Percentiles rank a stretch among this genome's conserved stretches.
Conservation (phyloP, 2,888 invertebrate species). For the Drosophila eohydei region DNA sequence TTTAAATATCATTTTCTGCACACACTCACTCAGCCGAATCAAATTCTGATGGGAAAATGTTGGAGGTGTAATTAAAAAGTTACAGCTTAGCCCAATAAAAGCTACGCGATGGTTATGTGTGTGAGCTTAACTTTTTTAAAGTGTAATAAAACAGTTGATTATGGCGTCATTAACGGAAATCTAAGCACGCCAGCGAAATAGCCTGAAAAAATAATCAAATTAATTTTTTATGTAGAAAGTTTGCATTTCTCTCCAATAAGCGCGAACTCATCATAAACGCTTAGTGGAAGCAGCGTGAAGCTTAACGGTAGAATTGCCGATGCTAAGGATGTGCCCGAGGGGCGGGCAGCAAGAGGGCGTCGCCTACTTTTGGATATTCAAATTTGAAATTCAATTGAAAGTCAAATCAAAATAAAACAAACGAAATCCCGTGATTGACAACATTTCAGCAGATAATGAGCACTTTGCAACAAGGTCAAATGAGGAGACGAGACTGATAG, state of each 20-base stretch:
- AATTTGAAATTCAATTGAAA: conserved; percentile 78
- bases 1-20: conserved; percentile 40
- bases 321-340: neutral
- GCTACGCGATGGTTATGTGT: conserved; percentile 34
- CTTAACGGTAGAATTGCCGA: conserved; percentile 43
- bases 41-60: conserved; percentile 25
- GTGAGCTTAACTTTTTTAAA: conserved; percentile 67
- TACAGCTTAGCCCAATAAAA: conserved; percentile 54
- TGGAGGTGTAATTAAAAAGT: conserved; percentile 70
- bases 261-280: conserved; percentile 69
- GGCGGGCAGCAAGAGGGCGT: conserved; percentile 21
- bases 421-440: conserved; percentile 78
- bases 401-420: conserved; percentile 74
- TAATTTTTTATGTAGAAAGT: conserved; percentile 78
- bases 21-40: conserved; percentile 8
- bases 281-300: conserved; percentile 34
- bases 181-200: conserved; percentile 45
- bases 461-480: conserved; percentile 47
- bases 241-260: conserved; percentile 71
- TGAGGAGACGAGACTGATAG: conserved; percentile 3
- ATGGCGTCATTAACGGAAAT: conserved; percentile 75
- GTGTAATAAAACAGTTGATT: conserved; percentile 79
- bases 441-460: conserved; percentile 79
- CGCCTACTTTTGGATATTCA: conserved; percentile 57
- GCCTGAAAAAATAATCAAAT: conserved; percentile 69